Evolutionary conservation across 2,797 vertebrate species (phyloP).

Genomic region (Ciconia nigra): DNA sequence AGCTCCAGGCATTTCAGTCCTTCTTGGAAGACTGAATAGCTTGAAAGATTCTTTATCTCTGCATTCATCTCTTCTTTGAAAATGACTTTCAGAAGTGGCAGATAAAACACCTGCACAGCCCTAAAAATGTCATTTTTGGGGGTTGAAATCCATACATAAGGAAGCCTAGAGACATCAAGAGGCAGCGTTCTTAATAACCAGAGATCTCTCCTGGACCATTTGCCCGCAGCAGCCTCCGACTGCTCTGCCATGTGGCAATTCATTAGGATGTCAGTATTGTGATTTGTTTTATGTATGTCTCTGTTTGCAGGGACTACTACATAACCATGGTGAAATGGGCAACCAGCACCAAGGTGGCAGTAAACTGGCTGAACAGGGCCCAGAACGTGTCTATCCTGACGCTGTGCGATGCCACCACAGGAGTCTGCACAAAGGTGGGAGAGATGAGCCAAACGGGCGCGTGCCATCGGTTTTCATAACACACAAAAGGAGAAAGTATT

Average conservation of each 20-base stretch:
- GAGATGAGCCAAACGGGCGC: rapidly evolving
- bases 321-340: conserved; percentile 98
- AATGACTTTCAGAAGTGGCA: conserved; percentile 5
- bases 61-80: not conserved
- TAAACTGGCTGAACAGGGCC: conserved; percentile 96
- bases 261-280: not conserved
- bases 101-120: conserved; percentile 9
- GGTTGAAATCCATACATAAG: not conserved
- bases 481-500: rapidly evolving
- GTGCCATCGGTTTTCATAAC: not conserved
- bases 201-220: not conserved
- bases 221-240: not conserved
- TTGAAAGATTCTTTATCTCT: conserved; percentile 13
- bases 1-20: not conserved
- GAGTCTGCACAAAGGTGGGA: conserved; percentile 93
- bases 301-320: conserved; percentile 86
- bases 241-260: not conserved
- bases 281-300: not conserved
- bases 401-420: conserved; percentile 92
- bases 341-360: conserved; percentile 94
- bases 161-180: not conserved
- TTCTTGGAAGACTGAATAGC: not conserved
- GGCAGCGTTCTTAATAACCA: not conserved
- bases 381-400: conserved; percentile 98
- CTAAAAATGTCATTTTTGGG: conserved; percentile 18